phyloP scores from a whole-genome alignment of 2,888 invertebrate species.

The Diarsia brunnea region DNA sequence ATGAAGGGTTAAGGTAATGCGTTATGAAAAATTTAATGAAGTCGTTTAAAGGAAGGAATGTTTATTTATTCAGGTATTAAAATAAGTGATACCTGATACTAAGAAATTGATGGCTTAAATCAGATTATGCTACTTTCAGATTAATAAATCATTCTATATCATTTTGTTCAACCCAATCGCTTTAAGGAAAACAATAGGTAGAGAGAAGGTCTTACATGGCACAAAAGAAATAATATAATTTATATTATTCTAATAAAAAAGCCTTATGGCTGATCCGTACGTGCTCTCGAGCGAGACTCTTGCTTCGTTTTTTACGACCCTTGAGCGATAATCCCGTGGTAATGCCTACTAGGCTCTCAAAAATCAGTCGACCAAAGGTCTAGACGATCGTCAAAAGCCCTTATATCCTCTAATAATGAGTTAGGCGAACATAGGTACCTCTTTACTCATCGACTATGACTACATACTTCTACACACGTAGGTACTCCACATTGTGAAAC shows the following conservation, averaged over 20 bases:
- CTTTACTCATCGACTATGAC: slow-evolving; percentile 30
- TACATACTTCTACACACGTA: slow-evolving; percentile 28
- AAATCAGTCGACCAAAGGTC: slow-evolving; percentile 63
- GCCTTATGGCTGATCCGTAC: slow-evolving; percentile 53
- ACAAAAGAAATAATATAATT: slow-evolving; percentile 41
- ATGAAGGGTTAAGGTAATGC: slow-evolving; percentile 20
- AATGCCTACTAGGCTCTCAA: slow-evolving; percentile 58
- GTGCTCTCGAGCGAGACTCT: slow-evolving; percentile 49
- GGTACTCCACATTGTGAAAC: slow-evolving; percentile 41
- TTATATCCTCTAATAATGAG: slow-evolving; percentile 58
- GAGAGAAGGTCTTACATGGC: background rate
- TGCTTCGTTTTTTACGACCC: slow-evolving; percentile 55
- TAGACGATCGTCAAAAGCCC: slow-evolving; percentile 60
- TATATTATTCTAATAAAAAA: slow-evolving; percentile 56
- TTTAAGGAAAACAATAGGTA: slow-evolving; percentile 6
- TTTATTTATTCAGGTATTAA: background rate
- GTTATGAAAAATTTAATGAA: slow-evolving; percentile 23
- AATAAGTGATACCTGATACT: slow-evolving; percentile 8
- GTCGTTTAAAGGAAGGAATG: background rate
- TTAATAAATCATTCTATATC: background rate
- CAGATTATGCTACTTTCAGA: background rate
- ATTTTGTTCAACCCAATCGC: background rate
- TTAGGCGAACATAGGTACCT: slow-evolving; percentile 29
- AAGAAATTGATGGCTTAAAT: background rate
- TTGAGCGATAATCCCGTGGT: slow-evolving; percentile 59